These are phyloP conservation scores for Electrona antarctica DNA, from an alignment of 2,113 vertebrate species.

Conservation along the genomic window DNA sequence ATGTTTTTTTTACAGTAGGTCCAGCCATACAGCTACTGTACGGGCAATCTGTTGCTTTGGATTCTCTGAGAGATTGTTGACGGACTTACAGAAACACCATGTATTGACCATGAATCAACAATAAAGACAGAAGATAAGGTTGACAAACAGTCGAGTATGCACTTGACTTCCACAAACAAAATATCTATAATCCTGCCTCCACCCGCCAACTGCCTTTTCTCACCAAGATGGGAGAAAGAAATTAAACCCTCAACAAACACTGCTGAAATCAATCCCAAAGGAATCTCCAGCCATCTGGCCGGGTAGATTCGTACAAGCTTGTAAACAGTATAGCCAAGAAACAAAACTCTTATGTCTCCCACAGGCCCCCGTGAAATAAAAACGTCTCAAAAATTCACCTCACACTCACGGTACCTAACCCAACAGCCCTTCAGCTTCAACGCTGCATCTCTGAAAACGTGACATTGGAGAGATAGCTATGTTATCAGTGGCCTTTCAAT, in stretches of 20 bases:
- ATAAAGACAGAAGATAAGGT: too few relatives aligned
- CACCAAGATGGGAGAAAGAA: slow-evolving; percentile 9
- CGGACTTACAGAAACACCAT: too few relatives aligned
- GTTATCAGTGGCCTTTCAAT: slow-evolving; percentile 34
- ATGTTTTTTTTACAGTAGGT: too few relatives aligned
- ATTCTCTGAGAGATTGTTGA: too few relatives aligned
- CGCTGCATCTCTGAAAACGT: slow-evolving; percentile 6
- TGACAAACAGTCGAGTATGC: too few relatives aligned
- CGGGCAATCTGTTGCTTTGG: too few relatives aligned
- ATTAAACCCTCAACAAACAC: slow-evolving; percentile 28
- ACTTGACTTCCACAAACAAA: slow-evolving; percentile 13
- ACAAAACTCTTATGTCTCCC: slow-evolving; percentile 21
- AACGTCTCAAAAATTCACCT: slow-evolving; percentile 33
- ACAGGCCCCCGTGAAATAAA: slow-evolving; percentile 1
- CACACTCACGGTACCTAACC: slow-evolving; percentile 25
- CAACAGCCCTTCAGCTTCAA: background rate
- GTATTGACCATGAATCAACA: too few relatives aligned
- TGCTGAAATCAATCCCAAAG: slow-evolving; percentile 41
- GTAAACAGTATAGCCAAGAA: slow-evolving; percentile 52
- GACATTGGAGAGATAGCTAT: slow-evolving; percentile 38
- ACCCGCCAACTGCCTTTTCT: slow-evolving; percentile 33
- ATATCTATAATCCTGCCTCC: slow-evolving; percentile 41
- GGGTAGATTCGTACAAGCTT: slow-evolving; percentile 46
- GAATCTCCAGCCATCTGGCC: slow-evolving; percentile 45
- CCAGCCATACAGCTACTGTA: too few relatives aligned